phyloP scores from a whole-genome alignment of 2,888 invertebrate genomes.

The Phorcus lineatus region DNA sequence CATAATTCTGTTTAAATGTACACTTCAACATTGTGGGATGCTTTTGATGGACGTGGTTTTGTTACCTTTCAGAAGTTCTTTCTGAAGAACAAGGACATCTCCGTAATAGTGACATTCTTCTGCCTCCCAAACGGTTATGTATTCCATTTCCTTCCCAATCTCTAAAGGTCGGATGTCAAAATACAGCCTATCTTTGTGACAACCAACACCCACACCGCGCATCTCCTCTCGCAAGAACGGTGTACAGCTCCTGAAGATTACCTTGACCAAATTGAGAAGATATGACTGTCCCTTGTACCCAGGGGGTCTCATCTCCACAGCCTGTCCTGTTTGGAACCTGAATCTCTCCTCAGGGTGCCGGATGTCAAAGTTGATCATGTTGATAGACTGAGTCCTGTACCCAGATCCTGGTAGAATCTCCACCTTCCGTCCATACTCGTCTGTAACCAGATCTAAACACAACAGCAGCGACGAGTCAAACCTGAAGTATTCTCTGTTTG shows the following conservation, averaged over 20 bases:
- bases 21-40: too few species aligned
- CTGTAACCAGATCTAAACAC: slow-evolving; percentile 25
- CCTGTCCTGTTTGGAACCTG: slow-evolving; percentile 26
- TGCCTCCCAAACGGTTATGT: slow-evolving; percentile 33
- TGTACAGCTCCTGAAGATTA: slow-evolving; percentile 25
- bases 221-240: slow-evolving; percentile 30
- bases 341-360: slow-evolving; percentile 20
- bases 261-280: slow-evolving; percentile 12
- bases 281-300: not conserved
- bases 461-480: slow-evolving; percentile 24
- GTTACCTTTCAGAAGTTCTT: slow-evolving; percentile 24
- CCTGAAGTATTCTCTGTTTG: slow-evolving; percentile 2
- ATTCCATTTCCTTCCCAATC: slow-evolving; percentile 25
- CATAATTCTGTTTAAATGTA: too few species aligned
- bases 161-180: slow-evolving; percentile 34
- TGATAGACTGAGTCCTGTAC: slow-evolving; percentile 16
- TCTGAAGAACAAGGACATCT: slow-evolving; percentile 2
- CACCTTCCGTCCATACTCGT: slow-evolving; percentile 14
- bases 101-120: slow-evolving; percentile 19
- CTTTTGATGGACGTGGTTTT: too few species aligned
- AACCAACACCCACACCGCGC: slow-evolving; percentile 34
- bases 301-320: slow-evolving; percentile 9
- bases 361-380: slow-evolving; percentile 25
- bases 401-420: slow-evolving; percentile 21
- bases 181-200: slow-evolving; percentile 34